phyloP scores from a whole-genome alignment of 1,140 invertebrate genomes.

The Acromyrmex echinatior region DNA sequence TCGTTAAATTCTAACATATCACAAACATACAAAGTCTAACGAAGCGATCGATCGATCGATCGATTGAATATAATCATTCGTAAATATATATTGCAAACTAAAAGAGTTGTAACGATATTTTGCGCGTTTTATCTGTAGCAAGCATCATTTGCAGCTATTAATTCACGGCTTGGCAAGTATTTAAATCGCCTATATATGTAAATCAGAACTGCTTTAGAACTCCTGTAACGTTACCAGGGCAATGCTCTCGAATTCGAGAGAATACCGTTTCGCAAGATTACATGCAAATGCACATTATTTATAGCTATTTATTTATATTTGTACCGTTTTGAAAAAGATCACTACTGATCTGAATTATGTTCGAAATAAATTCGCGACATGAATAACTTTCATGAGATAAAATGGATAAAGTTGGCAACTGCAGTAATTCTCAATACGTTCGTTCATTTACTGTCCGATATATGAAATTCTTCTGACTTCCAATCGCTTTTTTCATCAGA shows the following conservation, averaged over 20 bases:
- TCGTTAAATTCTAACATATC: constrained; percentile 30
- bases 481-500: not conserved
- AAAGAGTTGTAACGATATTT: constrained; percentile 27
- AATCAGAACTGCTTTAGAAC: constrained; percentile 1
- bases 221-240: not conserved
- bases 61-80: constrained; percentile 16
- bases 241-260: constrained; percentile 7
- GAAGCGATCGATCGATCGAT: not conserved
- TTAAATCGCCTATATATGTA: constrained; percentile 15
- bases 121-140: constrained; percentile 4
- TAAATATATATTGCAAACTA: constrained; percentile 10
- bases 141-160: constrained; percentile 50
- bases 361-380: constrained; percentile 17
- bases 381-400: not conserved
- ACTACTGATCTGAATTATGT: not conserved
- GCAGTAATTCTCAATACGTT: not conserved
- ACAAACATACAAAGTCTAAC: constrained; percentile 2
- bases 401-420: not conserved
- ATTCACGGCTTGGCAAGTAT: constrained; percentile 23
- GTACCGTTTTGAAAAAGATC: not conserved
- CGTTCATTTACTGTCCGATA: not conserved
- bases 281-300: constrained; percentile 12
- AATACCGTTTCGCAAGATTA: not conserved
- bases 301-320: not conserved
- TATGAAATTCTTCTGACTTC: not conserved